Conservation (phyloP, 2,888 invertebrate genomes). For the Philereme vetulata region DNA sequence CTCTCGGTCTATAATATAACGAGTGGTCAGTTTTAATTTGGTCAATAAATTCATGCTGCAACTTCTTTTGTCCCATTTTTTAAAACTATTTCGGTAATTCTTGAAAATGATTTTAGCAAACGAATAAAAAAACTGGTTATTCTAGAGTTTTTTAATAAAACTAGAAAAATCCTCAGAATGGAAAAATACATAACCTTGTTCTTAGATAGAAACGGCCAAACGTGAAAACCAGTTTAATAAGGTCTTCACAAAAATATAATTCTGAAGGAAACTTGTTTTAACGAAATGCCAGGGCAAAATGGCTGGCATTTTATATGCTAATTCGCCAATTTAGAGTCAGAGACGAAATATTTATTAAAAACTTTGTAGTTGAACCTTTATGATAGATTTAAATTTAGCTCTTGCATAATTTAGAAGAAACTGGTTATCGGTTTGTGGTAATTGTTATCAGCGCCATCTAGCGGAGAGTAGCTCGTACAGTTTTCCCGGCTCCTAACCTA, state of each 20-base stretch:
- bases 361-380: slow-evolving; percentile 18
- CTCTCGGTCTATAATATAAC: too few species aligned
- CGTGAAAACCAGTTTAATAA: slow-evolving; percentile 38
- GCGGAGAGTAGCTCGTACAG: slow-evolving; percentile 6
- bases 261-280: slow-evolving; percentile 28
- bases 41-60: too few species aligned
- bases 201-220: slow-evolving; percentile 29
- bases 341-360: slow-evolving; percentile 35
- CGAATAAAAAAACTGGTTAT: too few species aligned
- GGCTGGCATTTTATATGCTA: slow-evolving; percentile 59
- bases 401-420: not conserved
- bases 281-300: slow-evolving; percentile 50
- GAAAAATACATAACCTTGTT: slow-evolving; percentile 43
- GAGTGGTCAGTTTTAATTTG: too few species aligned
- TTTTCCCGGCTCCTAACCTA: not conserved
- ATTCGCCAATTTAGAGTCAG: slow-evolving; percentile 50
- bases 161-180: slow-evolving; percentile 35
- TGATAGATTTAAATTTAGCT: slow-evolving; percentile 7
- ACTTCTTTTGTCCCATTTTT: too few species aligned
- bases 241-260: slow-evolving; percentile 29
- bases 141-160: not conserved
- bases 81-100: too few species aligned
- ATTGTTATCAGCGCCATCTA: slow-evolving; percentile 30
- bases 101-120: too few species aligned
- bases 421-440: not conserved